These are phyloP conservation scores for Caprella mutica DNA, from an alignment of 2,888 invertebrate genomes.

Conservation along the genomic window DNA sequence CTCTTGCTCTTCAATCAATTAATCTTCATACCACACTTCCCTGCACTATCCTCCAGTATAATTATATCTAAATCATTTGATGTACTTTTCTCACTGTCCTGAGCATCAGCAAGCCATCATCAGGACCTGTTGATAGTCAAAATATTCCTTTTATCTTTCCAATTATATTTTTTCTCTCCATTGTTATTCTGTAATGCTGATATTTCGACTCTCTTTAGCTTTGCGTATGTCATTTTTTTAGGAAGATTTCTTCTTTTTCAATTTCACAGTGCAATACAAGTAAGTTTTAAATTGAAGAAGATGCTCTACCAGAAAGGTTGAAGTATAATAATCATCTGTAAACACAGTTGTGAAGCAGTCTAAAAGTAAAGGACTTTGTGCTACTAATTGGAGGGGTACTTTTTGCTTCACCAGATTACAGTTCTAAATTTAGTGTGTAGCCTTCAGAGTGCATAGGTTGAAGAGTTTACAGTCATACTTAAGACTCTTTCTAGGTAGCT, in stretches of 20 bases:
- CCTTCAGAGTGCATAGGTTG: slow-evolving; percentile 17
- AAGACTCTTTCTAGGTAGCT: slow-evolving; percentile 16
- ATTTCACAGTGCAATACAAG: slow-evolving; percentile 13
- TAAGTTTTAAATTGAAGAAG: slow-evolving; percentile 13
- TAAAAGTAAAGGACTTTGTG: slow-evolving; percentile 1
- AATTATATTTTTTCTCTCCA: slow-evolving; percentile 12
- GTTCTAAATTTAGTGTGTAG: slow-evolving; percentile 10
- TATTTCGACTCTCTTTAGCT: slow-evolving; percentile 14
- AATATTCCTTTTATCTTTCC: slow-evolving; percentile 18
- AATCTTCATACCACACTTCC: too few species aligned
- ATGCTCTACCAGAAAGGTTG: slow-evolving; percentile 3
- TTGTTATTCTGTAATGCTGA: slow-evolving; percentile 2
- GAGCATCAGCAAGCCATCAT: too few species aligned
- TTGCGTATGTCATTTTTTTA: not conserved
- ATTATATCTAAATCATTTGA: too few species aligned
- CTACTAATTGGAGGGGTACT: not conserved
- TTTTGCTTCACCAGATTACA: slow-evolving; percentile 2
- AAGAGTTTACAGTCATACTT: slow-evolving; percentile 20
- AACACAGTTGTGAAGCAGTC: slow-evolving; percentile 6
- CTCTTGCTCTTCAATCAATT: too few species aligned
- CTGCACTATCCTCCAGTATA: too few species aligned
- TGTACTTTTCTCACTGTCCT: too few species aligned
- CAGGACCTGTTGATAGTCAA: too few species aligned
- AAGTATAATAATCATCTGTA: slow-evolving; percentile 13
- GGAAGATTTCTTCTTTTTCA: slow-evolving; percentile 5